Base-by-base conservation (phyloP, 2,113 vertebrate species). In the Brachypteracias leptosomus region DNA sequence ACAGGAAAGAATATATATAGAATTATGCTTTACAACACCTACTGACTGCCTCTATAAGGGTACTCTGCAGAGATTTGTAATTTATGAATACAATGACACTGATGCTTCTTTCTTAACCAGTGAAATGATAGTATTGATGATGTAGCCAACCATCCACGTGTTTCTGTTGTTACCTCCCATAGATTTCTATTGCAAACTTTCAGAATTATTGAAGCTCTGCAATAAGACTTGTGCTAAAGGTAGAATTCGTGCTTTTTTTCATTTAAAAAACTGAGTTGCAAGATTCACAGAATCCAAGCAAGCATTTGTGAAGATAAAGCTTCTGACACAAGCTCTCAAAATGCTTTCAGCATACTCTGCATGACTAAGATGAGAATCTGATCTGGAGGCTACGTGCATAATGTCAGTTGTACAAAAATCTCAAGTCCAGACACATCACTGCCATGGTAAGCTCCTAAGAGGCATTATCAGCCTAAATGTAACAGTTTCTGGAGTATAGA, bases 381-480 rank as follows among this genome's bases (percentile, higher is more conserved):
- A 78, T 61, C 38, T 52, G n/a, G 38, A 88, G 31, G 35, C 51
- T n/a, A 36, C 49, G 16, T 5, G 20, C 49, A 42, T 58, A 89
- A 81, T 24, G 46, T 52, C 54, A 88, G 24, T 90, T 95, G 75
- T 68, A 82, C 57, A 88, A 78, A 89, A 87, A 95, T 78, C 78
- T 82, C 66, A 70, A 85, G 44, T 44, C 66, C 78, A 91, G 73
- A 87, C 93, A 91, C 82, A 93, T 88, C 74, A 65, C 44, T 89
- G 70, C 85, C 85, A 82, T 7, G 58, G 16, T 93, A 93, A 95
- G 81, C 88, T 93, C 75, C 79, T 91, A 93, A 94, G 82, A 93
- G 82, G 85, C 78, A 96, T 95, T 88, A 96, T 88, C 93, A 89
- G 90, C 92, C 90, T 95, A 91, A 94, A 88, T 74, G 73, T 88